phyloP scores from a whole-genome alignment of 2,797 vertebrate genomes.

The Sebastes nivosus region DNA sequence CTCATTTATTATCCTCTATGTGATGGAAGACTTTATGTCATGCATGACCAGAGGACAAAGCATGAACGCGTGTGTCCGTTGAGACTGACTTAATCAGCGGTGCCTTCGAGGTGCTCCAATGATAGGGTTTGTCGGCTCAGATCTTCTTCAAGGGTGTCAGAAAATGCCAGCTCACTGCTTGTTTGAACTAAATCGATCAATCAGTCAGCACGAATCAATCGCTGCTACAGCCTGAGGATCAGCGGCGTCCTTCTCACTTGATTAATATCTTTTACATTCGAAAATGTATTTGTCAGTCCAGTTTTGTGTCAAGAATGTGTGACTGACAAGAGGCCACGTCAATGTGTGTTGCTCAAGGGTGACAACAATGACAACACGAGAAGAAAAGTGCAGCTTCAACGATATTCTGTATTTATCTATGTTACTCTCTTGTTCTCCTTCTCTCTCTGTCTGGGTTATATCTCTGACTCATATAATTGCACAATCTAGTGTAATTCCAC shows the following conservation, averaged over 20 bases:
- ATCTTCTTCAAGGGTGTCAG: conserved; percentile 44
- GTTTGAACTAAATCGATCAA: conserved; percentile 62
- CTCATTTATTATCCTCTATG: conserved; percentile 3
- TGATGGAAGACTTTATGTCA: conserved; percentile 1
- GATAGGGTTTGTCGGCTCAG: conserved; percentile 23
- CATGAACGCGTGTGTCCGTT: not conserved
- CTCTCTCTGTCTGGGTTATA: conserved; percentile 32
- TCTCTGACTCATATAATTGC: conserved; percentile 57
- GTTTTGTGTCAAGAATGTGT: conserved; percentile 16
- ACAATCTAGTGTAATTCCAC: conserved; percentile 48
- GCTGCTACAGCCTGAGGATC: conserved; percentile 28
- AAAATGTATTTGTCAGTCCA: conserved; percentile 42
- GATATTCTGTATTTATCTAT: conserved; percentile 14
- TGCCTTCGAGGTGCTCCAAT: conserved; percentile 32
- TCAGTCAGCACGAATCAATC: conserved; percentile 57
- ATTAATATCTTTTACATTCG: conserved; percentile 39
- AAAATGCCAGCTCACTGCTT: conserved; percentile 59
- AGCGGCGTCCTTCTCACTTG: conserved; percentile 3
- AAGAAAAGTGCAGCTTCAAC: conserved; percentile 28
- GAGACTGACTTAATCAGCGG: conserved; percentile 9
- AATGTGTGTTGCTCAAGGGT: not conserved
- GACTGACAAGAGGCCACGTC: not conserved
- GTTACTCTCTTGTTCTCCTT: not conserved
- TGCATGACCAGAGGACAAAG: not conserved
- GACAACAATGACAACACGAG: not conserved